Evolutionary conservation across 2,888 invertebrate genomes (phyloP), one percentile per base, ranked within the genome.

Genomic region (Ochropacha duplaris): DNA sequence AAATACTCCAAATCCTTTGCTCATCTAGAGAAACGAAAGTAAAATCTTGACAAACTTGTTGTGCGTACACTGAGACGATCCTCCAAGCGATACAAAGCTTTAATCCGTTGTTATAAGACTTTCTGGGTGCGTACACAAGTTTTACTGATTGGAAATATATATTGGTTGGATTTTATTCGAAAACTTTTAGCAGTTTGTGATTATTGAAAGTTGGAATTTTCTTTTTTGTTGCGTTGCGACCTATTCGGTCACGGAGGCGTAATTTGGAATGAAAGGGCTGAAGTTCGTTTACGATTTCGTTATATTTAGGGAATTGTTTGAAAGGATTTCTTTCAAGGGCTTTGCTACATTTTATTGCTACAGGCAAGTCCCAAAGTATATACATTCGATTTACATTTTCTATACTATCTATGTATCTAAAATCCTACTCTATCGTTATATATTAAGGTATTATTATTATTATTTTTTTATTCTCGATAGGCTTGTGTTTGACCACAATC

Each of bases 161-260:
- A 59, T 56, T 54, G 54, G 64, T 59, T 67, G 58, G 67, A 62
- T 79, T 82, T 78, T 74, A 81, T 78, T 74, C 59, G 65, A 65
- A 73, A 82, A 82, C 68, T 82, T 82, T 74, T 68, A 68, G 66
- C 73, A 70, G 69, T 74, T 74, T 70, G 71, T 78, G 76, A 82
- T 82, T 79, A 82, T 81, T 74, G 77, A 74, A 77, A 76, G 66
- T 78, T 72, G 54, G 66, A 69, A 73, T 72, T 77, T 71, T 76
- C 71, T 74, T 79, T 76, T 77, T 67, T n/a, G n/a, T n/a, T n/a
- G n/a, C n/a, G 66, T 68, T 62, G 57, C 44, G 19, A 44, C 44
- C 60, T 68, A 65, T 72, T 74, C 64, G 71, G 76, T 70, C 74
- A 71, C 68, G 71, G 72, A 68, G 65, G 66, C 67, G 66, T 71